Evolutionary conservation across 2,797 vertebrate species (phyloP), one percentile per base, ranked within the genome.

Genomic region (Kryptopterus vitreolus): DNA sequence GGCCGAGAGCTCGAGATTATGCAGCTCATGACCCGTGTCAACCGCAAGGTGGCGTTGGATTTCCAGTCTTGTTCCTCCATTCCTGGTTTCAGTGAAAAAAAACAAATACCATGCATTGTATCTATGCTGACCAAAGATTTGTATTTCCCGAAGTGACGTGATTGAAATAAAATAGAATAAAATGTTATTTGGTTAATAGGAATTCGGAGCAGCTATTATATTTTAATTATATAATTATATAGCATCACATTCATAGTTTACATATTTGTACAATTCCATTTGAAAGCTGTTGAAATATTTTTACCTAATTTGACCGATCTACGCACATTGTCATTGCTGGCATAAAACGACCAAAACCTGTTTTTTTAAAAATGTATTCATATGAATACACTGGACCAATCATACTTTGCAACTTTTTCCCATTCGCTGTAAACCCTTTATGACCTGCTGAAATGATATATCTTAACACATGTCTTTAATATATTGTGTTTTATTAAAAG

Each of bases 101-200:
- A 97, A 82, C 96, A 98, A 89, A 96, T 98, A 74, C 96, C 97
- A 0, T 96, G 95, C 76, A 95, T 98, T 65, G 91, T 97, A 76
- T 96, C 96, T 0, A 96, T 98, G 96, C 89, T 99, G 70, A 98
- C 97, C 87, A 99, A 96, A 93, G 96, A 98, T 3, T 86, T 98
- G 33, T 95, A 95, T 90, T 96, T 98, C 85, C 85, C 89, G 78
- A 86, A 79, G 66, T 92, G 52, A 69, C 58, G n/a, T 0, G 15
- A 43, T 29, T 69, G n/a, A 29, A 18, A 18, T 53, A 2, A 35
- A 35, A 53, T 8, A n/a, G n/a, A 58, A 38, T 53, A 18, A 18
- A 50, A 35, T 16, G 8, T 9, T 2, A 1, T 22, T 59, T 61
- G 29, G 3, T 22, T 43, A 43, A 5, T 20, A 61, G 26, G 4